Evolutionary conservation across 35 echinoderm and acorn worm genomes (phyloP).

Genomic region (Holothuria glaberrima): DNA sequence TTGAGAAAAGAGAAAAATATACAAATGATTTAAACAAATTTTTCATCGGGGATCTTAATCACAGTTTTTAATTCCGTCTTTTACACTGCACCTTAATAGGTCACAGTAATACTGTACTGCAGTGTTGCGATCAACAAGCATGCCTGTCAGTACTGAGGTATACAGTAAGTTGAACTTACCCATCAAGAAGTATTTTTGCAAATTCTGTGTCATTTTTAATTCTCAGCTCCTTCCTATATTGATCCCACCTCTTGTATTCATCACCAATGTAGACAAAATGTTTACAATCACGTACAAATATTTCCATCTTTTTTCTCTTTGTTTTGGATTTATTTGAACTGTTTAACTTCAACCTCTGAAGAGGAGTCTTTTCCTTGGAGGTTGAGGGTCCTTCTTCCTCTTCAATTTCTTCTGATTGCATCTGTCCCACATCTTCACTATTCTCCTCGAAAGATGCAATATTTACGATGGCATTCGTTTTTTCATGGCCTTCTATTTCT

Average conservation of each 20-base stretch:
- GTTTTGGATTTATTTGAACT: conserved; percentile 8
- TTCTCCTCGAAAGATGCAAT: neutral
- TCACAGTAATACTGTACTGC: too few species aligned
- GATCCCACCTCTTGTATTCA: conserved; percentile 36
- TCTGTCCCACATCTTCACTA: neutral
- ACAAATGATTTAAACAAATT: too few species aligned
- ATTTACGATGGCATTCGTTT: neutral
- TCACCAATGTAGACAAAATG: conserved; percentile 26
- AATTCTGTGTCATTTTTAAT: conserved; percentile 39
- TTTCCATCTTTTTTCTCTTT: conserved; percentile 47
- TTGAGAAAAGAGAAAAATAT: too few species aligned
- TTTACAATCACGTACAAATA: neutral
- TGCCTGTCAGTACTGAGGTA: too few species aligned
- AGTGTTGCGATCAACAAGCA: too few species aligned
- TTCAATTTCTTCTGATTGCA: neutral
- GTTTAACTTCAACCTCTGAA: neutral
- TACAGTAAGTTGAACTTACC: conserved; percentile 5
- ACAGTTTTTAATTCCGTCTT: too few species aligned
- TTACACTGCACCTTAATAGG: too few species aligned
- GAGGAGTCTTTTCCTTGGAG: neutral
- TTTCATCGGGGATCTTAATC: too few species aligned
- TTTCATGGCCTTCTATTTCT: conserved; percentile 30
- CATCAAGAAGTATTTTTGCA: conserved; percentile 43
- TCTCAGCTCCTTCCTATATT: conserved; percentile 41
- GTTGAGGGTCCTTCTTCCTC: neutral